Evolutionary conservation across 2,797 vertebrate species (phyloP).

Genomic region (Haliaeetus albicilla): DNA sequence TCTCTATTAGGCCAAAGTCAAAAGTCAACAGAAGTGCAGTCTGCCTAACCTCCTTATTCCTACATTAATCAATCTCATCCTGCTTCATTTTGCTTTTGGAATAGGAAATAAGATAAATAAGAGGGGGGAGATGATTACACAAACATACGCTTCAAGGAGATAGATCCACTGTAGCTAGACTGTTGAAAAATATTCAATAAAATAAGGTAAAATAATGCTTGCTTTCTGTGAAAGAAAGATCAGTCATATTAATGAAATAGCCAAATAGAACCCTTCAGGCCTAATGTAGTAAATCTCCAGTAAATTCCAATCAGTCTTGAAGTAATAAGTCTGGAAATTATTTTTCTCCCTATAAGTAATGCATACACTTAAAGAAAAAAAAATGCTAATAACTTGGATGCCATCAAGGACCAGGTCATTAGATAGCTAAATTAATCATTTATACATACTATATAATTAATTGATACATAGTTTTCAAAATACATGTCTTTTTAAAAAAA

Average conservation of each 20-base stretch:
- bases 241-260: constrained; percentile 23
- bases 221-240: constrained; percentile 25
- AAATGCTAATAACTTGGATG: background rate
- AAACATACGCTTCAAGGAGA: constrained; percentile 29
- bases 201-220: constrained; percentile 18
- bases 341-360: constrained; percentile 2
- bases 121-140: constrained; percentile 10
- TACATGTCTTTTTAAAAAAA: background rate
- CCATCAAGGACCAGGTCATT: background rate
- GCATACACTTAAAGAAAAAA: background rate
- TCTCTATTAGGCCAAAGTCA: constrained; percentile 53
- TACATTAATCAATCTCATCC: constrained; percentile 48
- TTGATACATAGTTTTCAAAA: background rate
- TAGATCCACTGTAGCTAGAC: background rate
- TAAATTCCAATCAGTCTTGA: constrained; percentile 31
- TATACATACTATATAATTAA: background rate
- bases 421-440: background rate
- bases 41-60: constrained; percentile 43
- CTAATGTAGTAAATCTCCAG: constrained; percentile 25
- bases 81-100: background rate
- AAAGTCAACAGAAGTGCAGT: constrained; percentile 56
- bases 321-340: background rate
- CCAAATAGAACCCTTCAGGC: constrained; percentile 45
- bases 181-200: background rate
- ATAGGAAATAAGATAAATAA: constrained; percentile 18